These are phyloP conservation scores for Drusus annulatus DNA, from an alignment of 1,140 invertebrate genomes.

Conservation along the genomic window DNA sequence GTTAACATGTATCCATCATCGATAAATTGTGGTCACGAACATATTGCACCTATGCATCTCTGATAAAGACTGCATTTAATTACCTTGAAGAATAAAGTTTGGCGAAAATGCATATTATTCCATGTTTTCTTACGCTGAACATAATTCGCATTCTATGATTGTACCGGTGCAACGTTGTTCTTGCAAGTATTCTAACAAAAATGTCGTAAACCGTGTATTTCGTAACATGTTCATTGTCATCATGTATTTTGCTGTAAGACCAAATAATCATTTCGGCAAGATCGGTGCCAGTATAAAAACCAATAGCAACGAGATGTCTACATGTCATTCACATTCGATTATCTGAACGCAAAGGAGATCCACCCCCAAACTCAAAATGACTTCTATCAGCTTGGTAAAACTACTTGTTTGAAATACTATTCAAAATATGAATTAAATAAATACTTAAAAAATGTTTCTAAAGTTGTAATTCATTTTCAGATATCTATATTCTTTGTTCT, in stretches of 20 bases:
- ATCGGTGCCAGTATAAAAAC: slow-evolving; percentile 42
- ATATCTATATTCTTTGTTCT: slow-evolving; percentile 46
- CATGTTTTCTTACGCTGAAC: slow-evolving; percentile 37
- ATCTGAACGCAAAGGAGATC: slow-evolving; percentile 27
- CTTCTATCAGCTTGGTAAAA: slow-evolving; percentile 40
- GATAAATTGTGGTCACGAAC: not conserved
- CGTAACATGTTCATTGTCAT: slow-evolving; percentile 40
- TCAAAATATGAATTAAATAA: not conserved
- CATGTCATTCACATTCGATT: slow-evolving; percentile 34
- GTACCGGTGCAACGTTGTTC: slow-evolving; percentile 32
- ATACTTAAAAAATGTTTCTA: not conserved
- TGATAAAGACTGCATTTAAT: slow-evolving; percentile 1
- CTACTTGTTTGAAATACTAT: not conserved
- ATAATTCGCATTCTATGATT: slow-evolving; percentile 46
- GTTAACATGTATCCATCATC: not conserved
- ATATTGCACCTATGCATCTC: slow-evolving; percentile 6
- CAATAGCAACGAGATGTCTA: slow-evolving; percentile 3
- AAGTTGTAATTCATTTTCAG: slow-evolving; percentile 47
- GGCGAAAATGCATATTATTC: slow-evolving; percentile 40
- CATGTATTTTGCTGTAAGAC: slow-evolving; percentile 41
- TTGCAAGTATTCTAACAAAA: slow-evolving; percentile 47
- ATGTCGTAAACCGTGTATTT: slow-evolving; percentile 37
- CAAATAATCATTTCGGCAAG: slow-evolving; percentile 42
- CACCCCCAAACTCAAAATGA: slow-evolving; percentile 16
- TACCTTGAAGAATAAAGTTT: slow-evolving; percentile 5